Evolutionary conservation across 2,888 invertebrate species (phyloP).

Genomic region (Crepidodera aurea): DNA sequence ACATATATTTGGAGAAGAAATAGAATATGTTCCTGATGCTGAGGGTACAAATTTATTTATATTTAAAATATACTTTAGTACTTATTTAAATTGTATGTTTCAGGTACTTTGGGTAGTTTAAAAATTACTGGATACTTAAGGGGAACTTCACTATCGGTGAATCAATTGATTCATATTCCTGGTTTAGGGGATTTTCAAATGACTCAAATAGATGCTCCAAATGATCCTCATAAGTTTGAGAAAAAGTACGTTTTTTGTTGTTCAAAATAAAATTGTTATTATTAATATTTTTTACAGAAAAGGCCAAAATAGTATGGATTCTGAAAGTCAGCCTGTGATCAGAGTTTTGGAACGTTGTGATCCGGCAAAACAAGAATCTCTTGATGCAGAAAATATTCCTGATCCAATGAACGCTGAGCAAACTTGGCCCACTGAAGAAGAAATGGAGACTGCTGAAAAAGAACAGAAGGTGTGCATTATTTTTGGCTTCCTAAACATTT

Average conservation of each 20-base stretch:
- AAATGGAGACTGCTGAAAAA: constrained; percentile 76
- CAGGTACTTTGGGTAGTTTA: constrained; percentile 67
- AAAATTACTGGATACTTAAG: constrained; percentile 88
- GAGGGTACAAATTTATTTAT: constrained; percentile 46
- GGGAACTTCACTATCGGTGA: constrained; percentile 84
- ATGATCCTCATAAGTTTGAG: constrained; percentile 73
- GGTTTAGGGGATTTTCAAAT: constrained; percentile 95
- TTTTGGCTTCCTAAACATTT: background rate
- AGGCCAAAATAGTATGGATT: constrained; percentile 42
- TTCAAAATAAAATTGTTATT: background rate
- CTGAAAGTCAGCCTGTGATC: constrained; percentile 44
- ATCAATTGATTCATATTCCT: constrained; percentile 88
- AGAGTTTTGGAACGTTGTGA: constrained; percentile 69
- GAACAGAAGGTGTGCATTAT: constrained; percentile 58
- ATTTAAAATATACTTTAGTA: background rate
- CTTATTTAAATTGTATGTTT: too few relatives aligned
- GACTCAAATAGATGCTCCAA: constrained; percentile 75
- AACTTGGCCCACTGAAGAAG: constrained; percentile 95
- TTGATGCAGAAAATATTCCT: constrained; percentile 81
- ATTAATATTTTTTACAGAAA: constrained; percentile 25
- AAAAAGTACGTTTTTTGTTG: constrained; percentile 53
- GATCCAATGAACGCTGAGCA: constrained; percentile 96
- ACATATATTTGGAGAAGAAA: constrained; percentile 83
- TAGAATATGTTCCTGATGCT: constrained; percentile 70
- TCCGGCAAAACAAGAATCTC: constrained; percentile 74